Evolutionary conservation across 2,888 invertebrate genomes (phyloP), one percentile per base, ranked within the genome.

Genomic region (Mythimna pallens): DNA sequence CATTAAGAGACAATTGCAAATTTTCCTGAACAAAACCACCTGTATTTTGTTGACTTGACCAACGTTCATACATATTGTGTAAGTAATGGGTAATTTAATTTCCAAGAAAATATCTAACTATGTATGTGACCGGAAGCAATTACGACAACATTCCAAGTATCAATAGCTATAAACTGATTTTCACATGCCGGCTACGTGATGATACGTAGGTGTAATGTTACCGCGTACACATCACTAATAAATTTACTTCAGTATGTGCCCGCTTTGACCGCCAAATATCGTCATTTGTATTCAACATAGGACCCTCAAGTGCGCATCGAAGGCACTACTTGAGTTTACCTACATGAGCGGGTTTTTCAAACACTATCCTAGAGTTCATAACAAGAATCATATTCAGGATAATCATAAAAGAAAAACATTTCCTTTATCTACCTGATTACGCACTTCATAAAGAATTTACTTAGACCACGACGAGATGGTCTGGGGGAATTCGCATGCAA

Each of bases 41-140:
- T 30, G 4, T 22, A 52, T 9, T 14, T 52, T n/a, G 50, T 52
- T 65, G 73, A 52, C 68, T 58, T 59, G 52, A 70, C 40, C 25
- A 65, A 59, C 69, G 65, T 68, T 65, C 64, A 74, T 70, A 68
- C 78, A 70, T 69, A 17, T 47, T 47, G 80, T 72, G 30, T 34
- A 55, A 30, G 76, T 70, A 61, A 69, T 76, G n/a, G 59, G 61
- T 61, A 73, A 82, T 78, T 79, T 82, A 80, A 87, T 86, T 92
- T 91, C 92, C 84, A 85, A 87, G 88, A 87, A 90, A 84, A 84
- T 82, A 85, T 76, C 80, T 80, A 81, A 76, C 76, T 77, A 87
- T 82, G 84, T 90, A 89, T 93, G 93, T 93, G 93, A 93, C 94
- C 94, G 94, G 95, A 94, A 94, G 90, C 92, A 92, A 85, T 93